Evolutionary conservation across 1,140 invertebrate species (phyloP).

Genomic region (Zaprionus africanus): DNA sequence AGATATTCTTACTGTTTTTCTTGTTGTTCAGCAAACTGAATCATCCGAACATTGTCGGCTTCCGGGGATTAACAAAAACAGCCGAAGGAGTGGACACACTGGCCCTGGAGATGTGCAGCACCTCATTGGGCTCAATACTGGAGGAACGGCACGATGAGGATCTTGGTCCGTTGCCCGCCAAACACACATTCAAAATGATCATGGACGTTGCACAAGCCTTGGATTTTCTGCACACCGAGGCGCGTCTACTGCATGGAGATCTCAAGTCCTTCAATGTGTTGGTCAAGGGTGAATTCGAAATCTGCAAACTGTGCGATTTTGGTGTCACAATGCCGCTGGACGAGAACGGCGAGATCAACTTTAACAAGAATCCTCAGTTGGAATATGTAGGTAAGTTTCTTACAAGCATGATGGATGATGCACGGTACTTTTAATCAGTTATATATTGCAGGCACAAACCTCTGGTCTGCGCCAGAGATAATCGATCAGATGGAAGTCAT

Average conservation of each 20-base stretch:
- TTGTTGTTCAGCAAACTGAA: conserved; percentile 87
- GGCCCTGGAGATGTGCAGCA: conserved; percentile 89
- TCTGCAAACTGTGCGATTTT: conserved; percentile 94
- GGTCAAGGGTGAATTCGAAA: conserved; percentile 89
- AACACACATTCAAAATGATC: conserved; percentile 87
- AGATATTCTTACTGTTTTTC: conserved; percentile 1
- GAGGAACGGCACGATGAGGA: conserved; percentile 88
- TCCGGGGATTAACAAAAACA: conserved; percentile 88
- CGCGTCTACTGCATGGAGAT: conserved; percentile 91
- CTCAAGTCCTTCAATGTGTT: conserved; percentile 94
- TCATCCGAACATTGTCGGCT: conserved; percentile 94
- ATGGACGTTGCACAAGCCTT: conserved; percentile 89
- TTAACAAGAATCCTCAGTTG: conserved; percentile 83
- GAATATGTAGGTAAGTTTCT: conserved; percentile 85
- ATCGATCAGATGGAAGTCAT: conserved; percentile 86
- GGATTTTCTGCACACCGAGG: conserved; percentile 91
- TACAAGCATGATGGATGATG: no score
- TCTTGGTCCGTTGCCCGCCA: conserved; percentile 86
- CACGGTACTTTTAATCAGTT: neutral
- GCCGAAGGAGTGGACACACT: conserved; percentile 88
- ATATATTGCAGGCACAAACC: conserved; percentile 87
- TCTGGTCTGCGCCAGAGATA: conserved; percentile 92
- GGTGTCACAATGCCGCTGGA: conserved; percentile 91
- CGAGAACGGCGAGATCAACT: conserved; percentile 87
- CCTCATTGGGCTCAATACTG: conserved; percentile 89